Evolutionary conservation across 2,797 vertebrate genomes (phyloP).

Genomic region (Molossus molossus): DNA sequence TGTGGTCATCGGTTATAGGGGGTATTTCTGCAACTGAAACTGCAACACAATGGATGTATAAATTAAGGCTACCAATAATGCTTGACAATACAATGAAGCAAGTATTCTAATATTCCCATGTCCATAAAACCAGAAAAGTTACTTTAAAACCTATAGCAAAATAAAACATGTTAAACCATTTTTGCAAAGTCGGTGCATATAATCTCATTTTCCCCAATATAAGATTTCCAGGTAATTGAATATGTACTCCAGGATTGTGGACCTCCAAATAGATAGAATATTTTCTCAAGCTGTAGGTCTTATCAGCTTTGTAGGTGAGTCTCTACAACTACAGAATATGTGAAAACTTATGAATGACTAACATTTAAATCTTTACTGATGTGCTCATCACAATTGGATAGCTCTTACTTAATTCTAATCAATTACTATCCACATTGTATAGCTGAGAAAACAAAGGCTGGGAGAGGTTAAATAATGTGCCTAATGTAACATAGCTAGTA

Average conservation of each 20-base stretch:
- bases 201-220: neutral
- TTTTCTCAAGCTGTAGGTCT: neutral
- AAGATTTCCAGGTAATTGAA: neutral
- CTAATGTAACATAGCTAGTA: neutral
- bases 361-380: neutral
- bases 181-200: conserved; percentile 4
- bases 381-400: neutral
- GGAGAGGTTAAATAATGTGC: neutral
- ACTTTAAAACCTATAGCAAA: conserved; percentile 5
- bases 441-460: neutral
- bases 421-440: neutral
- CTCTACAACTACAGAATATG: neutral
- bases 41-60: neutral
- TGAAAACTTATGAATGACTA: neutral
- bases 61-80: conserved; percentile 46
- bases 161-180: neutral
- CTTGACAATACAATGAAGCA: conserved; percentile 43
- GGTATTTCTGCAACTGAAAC: conserved; percentile 16
- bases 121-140: conserved; percentile 60
- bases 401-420: neutral
- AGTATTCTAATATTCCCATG: conserved; percentile 43
- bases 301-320: neutral
- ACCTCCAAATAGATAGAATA: neutral
- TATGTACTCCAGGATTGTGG: neutral
- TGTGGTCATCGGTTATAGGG: neutral